Percentiles rank a stretch among this genome's conserved stretches.
phyloP scores from a whole-genome alignment of 2,113 vertebrate genomes.

The Chitala chitala region DNA sequence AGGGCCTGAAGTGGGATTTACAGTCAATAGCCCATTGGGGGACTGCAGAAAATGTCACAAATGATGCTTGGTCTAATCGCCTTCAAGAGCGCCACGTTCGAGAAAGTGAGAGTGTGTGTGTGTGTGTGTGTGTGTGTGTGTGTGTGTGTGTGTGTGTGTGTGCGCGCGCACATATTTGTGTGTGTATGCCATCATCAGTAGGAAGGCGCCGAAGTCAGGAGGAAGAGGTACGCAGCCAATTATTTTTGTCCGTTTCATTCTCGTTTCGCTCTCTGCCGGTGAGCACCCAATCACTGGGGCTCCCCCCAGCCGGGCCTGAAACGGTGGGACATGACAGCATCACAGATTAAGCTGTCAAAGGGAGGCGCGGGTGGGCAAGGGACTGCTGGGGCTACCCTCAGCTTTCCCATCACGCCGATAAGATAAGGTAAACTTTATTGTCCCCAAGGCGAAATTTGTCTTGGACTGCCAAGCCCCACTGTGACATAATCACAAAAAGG shows the following conservation, averaged over 20 bases:
- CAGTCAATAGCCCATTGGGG: conserved; percentile 42
- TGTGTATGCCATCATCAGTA: no score
- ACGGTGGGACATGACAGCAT: conserved; percentile 52
- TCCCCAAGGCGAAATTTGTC: no score
- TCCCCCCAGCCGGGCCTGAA: conserved; percentile 51
- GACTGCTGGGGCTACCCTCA: conserved; percentile 38
- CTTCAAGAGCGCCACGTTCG: conserved; percentile 14
- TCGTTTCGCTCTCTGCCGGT: conserved; percentile 51
- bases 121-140: no score
- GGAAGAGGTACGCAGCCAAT: conserved; percentile 54
- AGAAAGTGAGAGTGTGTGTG: no score
- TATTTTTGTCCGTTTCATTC: conserved; percentile 59
- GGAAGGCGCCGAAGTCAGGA: not conserved
- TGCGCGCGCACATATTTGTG: no score
- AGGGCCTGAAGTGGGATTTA: conserved; percentile 36
- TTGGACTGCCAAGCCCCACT: no score
- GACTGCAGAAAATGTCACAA: not conserved
- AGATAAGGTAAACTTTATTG: no score
- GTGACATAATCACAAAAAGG: no score
- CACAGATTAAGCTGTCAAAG: conserved; percentile 57
- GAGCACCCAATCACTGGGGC: conserved; percentile 58
- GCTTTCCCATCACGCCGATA: conserved; percentile 29
- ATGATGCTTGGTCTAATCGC: not conserved
- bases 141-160: no score
- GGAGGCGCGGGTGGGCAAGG: conserved; percentile 42